A percentile compares a stretch with the other conserved stretches of the same genome.
Evolutionary conservation across 30 jellyfish, hydroid and myxozoan species (phyloP).

Genomic region (Catostylus mosaicus): DNA sequence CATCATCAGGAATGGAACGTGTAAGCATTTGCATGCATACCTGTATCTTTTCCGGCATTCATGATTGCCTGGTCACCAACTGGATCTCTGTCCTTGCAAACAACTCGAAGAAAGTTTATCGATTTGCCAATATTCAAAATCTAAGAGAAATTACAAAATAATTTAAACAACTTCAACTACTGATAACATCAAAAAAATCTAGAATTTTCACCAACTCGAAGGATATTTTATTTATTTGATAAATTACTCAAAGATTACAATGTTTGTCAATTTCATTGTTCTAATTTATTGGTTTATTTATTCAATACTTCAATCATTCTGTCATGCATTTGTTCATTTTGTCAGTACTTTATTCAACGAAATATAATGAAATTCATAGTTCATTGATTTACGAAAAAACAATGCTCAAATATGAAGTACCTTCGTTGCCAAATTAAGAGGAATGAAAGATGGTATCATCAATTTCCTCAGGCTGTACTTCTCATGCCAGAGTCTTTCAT

Average conservation of each 20-base stretch:
- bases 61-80: constrained; percentile 82
- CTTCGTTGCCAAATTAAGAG: constrained; percentile 95
- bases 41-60: constrained; percentile 64
- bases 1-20: too few relatives aligned
- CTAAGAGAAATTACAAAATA: constrained; percentile 29
- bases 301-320: too few relatives aligned
- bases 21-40: too few relatives aligned
- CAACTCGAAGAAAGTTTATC: constrained; percentile 94
- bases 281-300: neutral
- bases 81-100: constrained; percentile 96
- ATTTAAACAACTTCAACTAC: neutral
- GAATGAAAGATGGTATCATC: constrained; percentile 97
- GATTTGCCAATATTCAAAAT: constrained; percentile 97
- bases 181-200: too few relatives aligned
- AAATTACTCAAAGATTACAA: too few relatives aligned
- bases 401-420: constrained; percentile 23
- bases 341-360: neutral
- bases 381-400: neutral
- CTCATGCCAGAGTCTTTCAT: constrained; percentile 98
- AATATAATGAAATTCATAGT: neutral
- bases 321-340: too few relatives aligned
- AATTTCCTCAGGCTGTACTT: constrained; percentile 91
- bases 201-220: too few relatives aligned
- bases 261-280: neutral
- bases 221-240: too few relatives aligned